These are phyloP conservation scores for Gnatocerus cornutus DNA, from an alignment of 2,888 invertebrate species.

Conservation along the genomic window DNA sequence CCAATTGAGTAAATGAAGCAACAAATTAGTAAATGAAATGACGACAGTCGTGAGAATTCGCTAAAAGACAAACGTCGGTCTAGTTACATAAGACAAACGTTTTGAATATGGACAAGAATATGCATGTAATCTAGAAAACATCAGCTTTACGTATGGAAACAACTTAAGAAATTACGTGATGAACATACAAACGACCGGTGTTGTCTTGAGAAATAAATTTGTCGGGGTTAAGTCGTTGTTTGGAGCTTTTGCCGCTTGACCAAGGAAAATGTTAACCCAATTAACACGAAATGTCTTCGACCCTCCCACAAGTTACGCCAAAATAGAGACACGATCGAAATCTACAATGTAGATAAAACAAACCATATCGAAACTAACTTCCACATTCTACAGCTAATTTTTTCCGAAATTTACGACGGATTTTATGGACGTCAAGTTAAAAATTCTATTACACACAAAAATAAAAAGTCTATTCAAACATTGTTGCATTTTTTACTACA, in stretches of 20 bases:
- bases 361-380: slow-evolving; percentile 45
- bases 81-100: slow-evolving; percentile 44
- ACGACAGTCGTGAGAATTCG: slow-evolving; percentile 40
- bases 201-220: slow-evolving; percentile 52
- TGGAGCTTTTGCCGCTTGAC: slow-evolving; percentile 51
- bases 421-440: slow-evolving; percentile 47
- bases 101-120: slow-evolving; percentile 53
- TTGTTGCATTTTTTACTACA: slow-evolving; percentile 43
- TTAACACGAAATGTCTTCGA: slow-evolving; percentile 45
- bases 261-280: slow-evolving; percentile 54
- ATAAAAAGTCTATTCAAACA: slow-evolving; percentile 36
- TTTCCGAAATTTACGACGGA: slow-evolving; percentile 48
- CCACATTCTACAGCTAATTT: slow-evolving; percentile 41
- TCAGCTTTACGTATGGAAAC: slow-evolving; percentile 54
- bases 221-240: slow-evolving; percentile 49
- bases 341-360: slow-evolving; percentile 23
- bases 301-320: slow-evolving; percentile 19
- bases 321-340: slow-evolving; percentile 4
- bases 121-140: slow-evolving; percentile 56
- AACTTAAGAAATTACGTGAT: slow-evolving; percentile 55
- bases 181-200: slow-evolving; percentile 48
- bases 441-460: slow-evolving; percentile 47
- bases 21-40: slow-evolving; percentile 47
- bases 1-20: slow-evolving; percentile 46
- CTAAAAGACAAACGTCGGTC: slow-evolving; percentile 24